phyloP scores from a whole-genome alignment of 1,140 invertebrate genomes.

The Drosophila lowei region DNA sequence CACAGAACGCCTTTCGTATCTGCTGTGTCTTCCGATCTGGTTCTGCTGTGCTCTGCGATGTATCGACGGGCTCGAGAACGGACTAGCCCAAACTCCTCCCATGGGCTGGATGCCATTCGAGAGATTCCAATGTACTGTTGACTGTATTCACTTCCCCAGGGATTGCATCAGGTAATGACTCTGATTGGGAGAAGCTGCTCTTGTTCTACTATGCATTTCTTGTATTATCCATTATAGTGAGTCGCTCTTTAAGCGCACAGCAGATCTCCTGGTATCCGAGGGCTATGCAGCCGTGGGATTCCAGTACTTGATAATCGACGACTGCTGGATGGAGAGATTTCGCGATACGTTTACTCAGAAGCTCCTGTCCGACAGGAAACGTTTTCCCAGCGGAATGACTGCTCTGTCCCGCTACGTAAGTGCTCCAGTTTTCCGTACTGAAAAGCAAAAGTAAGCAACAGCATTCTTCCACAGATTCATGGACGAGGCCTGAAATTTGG shows the following conservation, averaged over 20 bases:
- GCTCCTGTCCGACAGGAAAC: conserved; percentile 90
- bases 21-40: neutral
- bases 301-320: conserved; percentile 97
- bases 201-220: neutral
- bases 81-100: conserved; percentile 91
- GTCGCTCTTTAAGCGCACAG: conserved; percentile 94
- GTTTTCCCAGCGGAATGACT: conserved; percentile 96
- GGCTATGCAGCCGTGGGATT: conserved; percentile 95
- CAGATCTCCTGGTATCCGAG: conserved; percentile 93
- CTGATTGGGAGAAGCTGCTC: conserved; percentile 50
- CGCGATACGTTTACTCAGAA: conserved; percentile 87
- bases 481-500: conserved; percentile 96
- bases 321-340: conserved; percentile 95
- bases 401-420: conserved; percentile 96
- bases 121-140: conserved; percentile 94
- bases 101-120: conserved; percentile 96
- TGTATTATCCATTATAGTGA: conserved; percentile 87
- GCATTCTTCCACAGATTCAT: conserved; percentile 89
- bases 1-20: neutral
- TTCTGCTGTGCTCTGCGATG: neutral
- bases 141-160: conserved; percentile 94
- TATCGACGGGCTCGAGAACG: conserved; percentile 88
- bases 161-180: conserved; percentile 92
- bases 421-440: conserved; percentile 15
- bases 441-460: neutral